A percentile compares a stretch with the other conserved stretches of the same genome.
These are phyloP conservation scores for Acleris literana DNA, from an alignment of 2,888 invertebrate species.

Conservation along the genomic window DNA sequence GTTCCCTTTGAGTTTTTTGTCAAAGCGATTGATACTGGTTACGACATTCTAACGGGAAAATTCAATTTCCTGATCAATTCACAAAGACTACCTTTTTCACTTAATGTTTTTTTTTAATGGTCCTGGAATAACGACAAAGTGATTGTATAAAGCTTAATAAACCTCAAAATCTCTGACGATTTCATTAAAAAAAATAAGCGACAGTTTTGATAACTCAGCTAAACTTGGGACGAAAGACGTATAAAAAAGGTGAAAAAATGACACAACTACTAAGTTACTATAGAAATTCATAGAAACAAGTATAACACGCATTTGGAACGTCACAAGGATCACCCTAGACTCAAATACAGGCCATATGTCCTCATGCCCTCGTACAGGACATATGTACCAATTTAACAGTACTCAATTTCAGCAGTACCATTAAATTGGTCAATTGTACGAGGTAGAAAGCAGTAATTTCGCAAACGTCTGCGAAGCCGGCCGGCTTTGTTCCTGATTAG, in stretches of 20 bases:
- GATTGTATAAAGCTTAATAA: background rate
- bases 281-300: too few relatives aligned
- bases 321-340: too few relatives aligned
- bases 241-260: too few relatives aligned
- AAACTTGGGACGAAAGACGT: too few relatives aligned
- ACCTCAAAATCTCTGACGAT: too few relatives aligned
- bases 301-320: too few relatives aligned
- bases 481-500: constrained; percentile 58
- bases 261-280: too few relatives aligned
- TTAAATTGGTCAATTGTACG: constrained; percentile 2
- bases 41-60: constrained; percentile 28
- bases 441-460: constrained; percentile 7
- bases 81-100: constrained; percentile 23
- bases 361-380: too few relatives aligned
- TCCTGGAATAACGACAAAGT: background rate
- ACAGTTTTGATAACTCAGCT: too few relatives aligned
- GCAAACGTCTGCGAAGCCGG: background rate
- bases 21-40: constrained; percentile 35
- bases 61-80: constrained; percentile 34
- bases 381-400: too few relatives aligned
- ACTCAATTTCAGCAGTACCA: background rate
- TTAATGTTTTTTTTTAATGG: constrained; percentile 5
- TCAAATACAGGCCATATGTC: too few relatives aligned
- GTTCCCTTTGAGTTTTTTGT: constrained; percentile 41
- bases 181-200: too few relatives aligned